Evolutionary conservation across 2,113 vertebrate genomes (phyloP), one percentile per base, ranked within the genome.

Genomic region (Cyprinus carpio): DNA sequence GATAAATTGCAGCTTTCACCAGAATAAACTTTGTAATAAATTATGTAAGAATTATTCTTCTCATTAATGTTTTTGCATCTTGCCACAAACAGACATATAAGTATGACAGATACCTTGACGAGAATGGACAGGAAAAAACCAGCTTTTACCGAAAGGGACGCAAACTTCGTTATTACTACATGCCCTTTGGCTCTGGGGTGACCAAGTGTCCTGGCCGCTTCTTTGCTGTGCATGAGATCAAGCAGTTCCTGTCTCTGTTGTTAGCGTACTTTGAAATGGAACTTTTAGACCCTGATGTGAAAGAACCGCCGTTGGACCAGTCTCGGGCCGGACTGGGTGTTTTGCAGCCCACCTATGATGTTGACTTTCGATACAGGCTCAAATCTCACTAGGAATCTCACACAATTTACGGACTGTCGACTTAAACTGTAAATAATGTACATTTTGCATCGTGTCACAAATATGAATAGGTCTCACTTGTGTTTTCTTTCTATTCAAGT

Each of bases 171-270:
- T 94, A 97, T 80, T 99, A 94, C 89, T 97, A 96, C 89, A 96
- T 99, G 97, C 97, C 98, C 0, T 99, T 99, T 34, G 98, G 98
- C 51, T 96, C 97, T 0, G 98, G 98, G 20, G 94, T 95, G 23
- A 97, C 96, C 13, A 98, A 98, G 82, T 99, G 98, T 43, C 98
- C 98, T 0, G 98, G 98, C 20, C 94, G 98, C 67, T 92, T 97
- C 25, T 99, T 99, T 65, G 98, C 98, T 34, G 90, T 96, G 9
- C 96, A 97, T 81, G 98, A 99, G 94, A 98, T 99, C 72, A 99
- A 99, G 71, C 96, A 96, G 76, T 99, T 99, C 89, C 90, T 99
- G 86, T 87, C 91, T 86, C 89, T 99, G 74, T 72, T 98, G 37
- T 91, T 99, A 71, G 94, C 93, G 0, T 97, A 94, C 86, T 99